Conservation (phyloP, 2,797 vertebrate genomes). For the Nannoperca obscura region DNA sequence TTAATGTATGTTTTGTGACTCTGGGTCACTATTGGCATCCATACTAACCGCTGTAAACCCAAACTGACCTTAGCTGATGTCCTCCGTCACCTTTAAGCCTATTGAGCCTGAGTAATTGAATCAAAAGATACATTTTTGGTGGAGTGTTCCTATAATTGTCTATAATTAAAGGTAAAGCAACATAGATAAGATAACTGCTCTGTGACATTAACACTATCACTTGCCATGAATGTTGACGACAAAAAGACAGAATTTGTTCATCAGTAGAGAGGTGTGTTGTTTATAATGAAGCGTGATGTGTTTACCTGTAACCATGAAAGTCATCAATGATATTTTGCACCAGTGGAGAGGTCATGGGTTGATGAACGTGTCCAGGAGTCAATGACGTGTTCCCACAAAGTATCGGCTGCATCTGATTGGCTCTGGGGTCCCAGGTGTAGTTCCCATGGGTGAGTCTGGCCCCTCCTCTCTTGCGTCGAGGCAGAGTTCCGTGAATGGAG, state of each 20-base stretch:
- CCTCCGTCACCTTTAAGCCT: neutral
- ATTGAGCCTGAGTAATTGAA: neutral
- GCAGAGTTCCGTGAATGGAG: constrained; percentile 96
- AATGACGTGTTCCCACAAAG: constrained; percentile 48
- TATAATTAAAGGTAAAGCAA: neutral
- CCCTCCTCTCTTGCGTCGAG: constrained; percentile 91
- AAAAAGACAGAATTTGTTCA: neutral
- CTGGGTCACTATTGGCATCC: neutral
- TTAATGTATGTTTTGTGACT: neutral
- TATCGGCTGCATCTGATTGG: constrained; percentile 56
- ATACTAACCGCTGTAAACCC: neutral
- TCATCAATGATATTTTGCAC: constrained; percentile 87
- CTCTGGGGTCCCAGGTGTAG: constrained; percentile 74
- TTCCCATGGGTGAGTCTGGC: constrained; percentile 38
- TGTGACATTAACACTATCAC: neutral
- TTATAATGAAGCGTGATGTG: neutral
- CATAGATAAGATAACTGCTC: neutral
- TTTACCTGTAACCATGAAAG: constrained; percentile 84
- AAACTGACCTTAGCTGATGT: constrained; percentile 5
- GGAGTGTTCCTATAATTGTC: neutral
- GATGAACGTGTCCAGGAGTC: constrained; percentile 47
- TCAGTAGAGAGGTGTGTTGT: neutral
- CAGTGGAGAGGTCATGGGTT: constrained; percentile 80
- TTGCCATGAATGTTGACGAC: neutral
- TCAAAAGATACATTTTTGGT: neutral